A percentile compares a stretch with the other conserved stretches of the same genome.
Conservation (phyloP, 37 sponge, comb jelly and placozoan species). For the Tethya wilhelma region DNA sequence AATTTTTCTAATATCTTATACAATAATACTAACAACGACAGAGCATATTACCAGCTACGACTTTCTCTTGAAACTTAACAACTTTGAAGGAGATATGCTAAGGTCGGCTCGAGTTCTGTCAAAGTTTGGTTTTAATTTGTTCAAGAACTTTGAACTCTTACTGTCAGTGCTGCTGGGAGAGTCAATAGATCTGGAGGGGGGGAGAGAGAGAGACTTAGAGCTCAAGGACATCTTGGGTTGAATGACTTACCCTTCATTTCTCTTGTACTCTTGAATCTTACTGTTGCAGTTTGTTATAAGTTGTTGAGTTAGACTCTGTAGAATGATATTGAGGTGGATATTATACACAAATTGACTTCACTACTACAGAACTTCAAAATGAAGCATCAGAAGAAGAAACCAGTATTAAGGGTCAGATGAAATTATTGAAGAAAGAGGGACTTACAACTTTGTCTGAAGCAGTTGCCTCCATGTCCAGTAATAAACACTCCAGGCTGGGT, state of each 20-base stretch:
- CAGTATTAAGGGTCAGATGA: background rate
- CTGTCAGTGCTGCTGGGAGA: slow-evolving; percentile 5
- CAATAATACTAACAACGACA: too few relatives aligned
- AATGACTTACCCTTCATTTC: slow-evolving; percentile 11
- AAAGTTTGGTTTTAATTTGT: slow-evolving; percentile 36
- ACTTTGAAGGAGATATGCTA: slow-evolving; percentile 8
- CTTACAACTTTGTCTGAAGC: slow-evolving; percentile 50
- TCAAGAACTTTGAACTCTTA: slow-evolving; percentile 30
- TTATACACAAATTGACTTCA: too few relatives aligned
- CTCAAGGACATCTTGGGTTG: background rate
- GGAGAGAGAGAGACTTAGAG: background rate
- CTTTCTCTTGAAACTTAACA: slow-evolving; percentile 50
- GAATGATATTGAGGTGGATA: slow-evolving; percentile 8
- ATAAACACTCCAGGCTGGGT: slow-evolving; percentile 61
- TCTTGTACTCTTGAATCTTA: slow-evolving; percentile 35
- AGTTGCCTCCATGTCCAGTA: slow-evolving; percentile 28
- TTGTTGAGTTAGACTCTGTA: slow-evolving; percentile 3
- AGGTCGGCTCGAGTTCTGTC: slow-evolving; percentile 26
- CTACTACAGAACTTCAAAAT: too few relatives aligned
- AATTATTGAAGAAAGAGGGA: too few relatives aligned
- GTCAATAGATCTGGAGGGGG: background rate
- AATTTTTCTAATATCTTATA: too few relatives aligned
- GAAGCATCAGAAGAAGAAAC: background rate
- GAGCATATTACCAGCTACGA: background rate
- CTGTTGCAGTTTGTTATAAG: slow-evolving; percentile 16